These are phyloP conservation scores for Drosophila chauvacae DNA, from an alignment of 1,140 invertebrate genomes.

Conservation along the genomic window DNA sequence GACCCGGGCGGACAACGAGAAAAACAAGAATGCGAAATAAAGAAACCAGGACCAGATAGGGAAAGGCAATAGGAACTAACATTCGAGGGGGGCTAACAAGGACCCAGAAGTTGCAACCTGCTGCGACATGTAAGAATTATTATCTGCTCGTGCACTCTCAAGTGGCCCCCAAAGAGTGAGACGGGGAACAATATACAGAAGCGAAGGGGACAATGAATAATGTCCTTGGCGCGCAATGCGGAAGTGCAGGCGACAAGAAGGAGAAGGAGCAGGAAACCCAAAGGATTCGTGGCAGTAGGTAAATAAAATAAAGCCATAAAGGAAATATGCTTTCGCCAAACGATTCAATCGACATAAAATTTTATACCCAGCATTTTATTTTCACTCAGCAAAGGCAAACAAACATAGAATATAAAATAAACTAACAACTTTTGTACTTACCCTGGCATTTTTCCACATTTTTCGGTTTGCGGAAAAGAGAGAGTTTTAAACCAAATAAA, in stretches of 20 bases:
- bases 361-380: conserved; percentile 73
- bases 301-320: conserved; percentile 78
- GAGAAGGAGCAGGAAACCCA: neutral
- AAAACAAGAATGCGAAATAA: conserved; percentile 8
- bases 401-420: conserved; percentile 34
- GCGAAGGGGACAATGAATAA: conserved; percentile 66
- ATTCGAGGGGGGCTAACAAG: conserved; percentile 38
- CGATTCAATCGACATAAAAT: conserved; percentile 79
- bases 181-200: conserved; percentile 1
- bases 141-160: conserved; percentile 74
- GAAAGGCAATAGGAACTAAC: conserved; percentile 57
- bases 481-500: neutral
- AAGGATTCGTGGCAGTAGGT: conserved; percentile 52
- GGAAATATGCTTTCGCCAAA: conserved; percentile 74
- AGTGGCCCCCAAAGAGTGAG: conserved; percentile 59
- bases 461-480: conserved; percentile 8
- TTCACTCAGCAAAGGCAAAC: conserved; percentile 57
- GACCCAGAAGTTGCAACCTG: conserved; percentile 59
- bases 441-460: conserved; percentile 12
- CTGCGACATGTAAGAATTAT: conserved; percentile 78
- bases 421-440: conserved; percentile 42
- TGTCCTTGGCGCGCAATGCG: conserved; percentile 78
- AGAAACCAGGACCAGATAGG: conserved; percentile 28
- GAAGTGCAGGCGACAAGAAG: conserved; percentile 58
- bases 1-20: conserved; percentile 20